Evolutionary conservation across 2,888 invertebrate genomes (phyloP), one percentile per base, ranked within the genome.

Genomic region (Pinctada fucata): DNA sequence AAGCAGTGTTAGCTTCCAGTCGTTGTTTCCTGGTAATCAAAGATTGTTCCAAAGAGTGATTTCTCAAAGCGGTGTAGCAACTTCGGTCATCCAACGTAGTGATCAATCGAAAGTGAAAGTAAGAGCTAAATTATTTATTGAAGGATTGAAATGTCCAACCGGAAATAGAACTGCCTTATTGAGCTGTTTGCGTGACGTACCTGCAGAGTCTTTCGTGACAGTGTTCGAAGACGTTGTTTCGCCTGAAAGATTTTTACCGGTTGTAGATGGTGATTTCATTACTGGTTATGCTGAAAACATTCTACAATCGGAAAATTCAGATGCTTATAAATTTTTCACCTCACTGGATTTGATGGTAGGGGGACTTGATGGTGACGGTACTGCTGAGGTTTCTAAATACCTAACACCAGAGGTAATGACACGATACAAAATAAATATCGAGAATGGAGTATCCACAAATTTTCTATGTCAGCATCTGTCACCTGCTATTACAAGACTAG

Each of bases 291-390:
- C 72, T 5, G n/a, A 45, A 13, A 13, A n/a, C 4, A 63, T 72
- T 63, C 10, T 72, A 5, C 3, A 49, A 48, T 47, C 63, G 10
- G 49, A 45, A 10, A 47, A 10, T 0, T 72, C 50, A 10, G 58
- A 52, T 31, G 48, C 58, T 10, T 72, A 47, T 16, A 63, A 31
- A 45, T 72, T 72, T 13, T 72, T 72, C 72, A 52, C 31, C 48
- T 72, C 72, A n/a, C 64, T 72, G 48, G 72, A 72, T 72, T 10
- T 72, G 48, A 64, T 72, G 8, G 31, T 48, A 4, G 72, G 72
- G 5, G 64, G 10, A 45, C 48, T 48, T 64, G 48, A 13, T 3
- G 52, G 13, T 3, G 72, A 72, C 45, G 72, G 72, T n/a, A 64
- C 72, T n/a, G 31, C 31, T 31, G 31, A 31, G 31, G 48, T 72